Percentiles rank a stretch among this genome's conserved stretches.
These are phyloP conservation scores for Hypocryptadius cinnamomeus DNA, from an alignment of 2,113 vertebrate genomes.

Conservation along the genomic window DNA sequence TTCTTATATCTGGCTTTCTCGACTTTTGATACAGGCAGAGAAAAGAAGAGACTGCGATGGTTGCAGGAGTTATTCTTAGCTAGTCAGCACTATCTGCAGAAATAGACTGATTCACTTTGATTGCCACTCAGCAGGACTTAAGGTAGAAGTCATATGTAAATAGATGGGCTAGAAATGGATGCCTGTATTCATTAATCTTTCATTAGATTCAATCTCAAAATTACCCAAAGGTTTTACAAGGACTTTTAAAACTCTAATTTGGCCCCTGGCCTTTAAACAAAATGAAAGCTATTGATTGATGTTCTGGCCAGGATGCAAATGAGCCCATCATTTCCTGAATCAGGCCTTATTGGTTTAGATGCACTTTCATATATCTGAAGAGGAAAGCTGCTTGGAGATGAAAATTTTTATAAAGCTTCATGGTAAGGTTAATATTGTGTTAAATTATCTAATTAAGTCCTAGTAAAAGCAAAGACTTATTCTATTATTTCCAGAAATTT, in stretches of 20 bases:
- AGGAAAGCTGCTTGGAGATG: constrained; percentile 12
- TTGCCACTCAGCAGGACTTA: constrained; percentile 53
- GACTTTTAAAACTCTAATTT: constrained; percentile 69
- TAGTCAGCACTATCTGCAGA: constrained; percentile 42
- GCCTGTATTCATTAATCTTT: constrained; percentile 69
- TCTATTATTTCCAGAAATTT: background rate
- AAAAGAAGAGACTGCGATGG: background rate
- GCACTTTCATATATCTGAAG: constrained; percentile 24
- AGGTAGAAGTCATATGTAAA: constrained; percentile 66
- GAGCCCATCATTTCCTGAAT: constrained; percentile 42
- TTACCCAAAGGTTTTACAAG: constrained; percentile 67
- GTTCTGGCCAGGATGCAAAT: constrained; percentile 57
- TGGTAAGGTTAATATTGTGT: background rate
- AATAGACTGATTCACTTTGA: constrained; percentile 44
- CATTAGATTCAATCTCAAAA: constrained; percentile 63
- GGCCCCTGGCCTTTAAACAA: constrained; percentile 65
- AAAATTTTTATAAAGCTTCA: background rate
- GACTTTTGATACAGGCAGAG: background rate
- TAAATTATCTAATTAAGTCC: constrained; percentile 3
- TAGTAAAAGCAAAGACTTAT: background rate
- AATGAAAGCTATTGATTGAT: constrained; percentile 67
- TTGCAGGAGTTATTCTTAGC: constrained; percentile 39
- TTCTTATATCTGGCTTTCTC: background rate
- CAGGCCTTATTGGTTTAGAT: constrained; percentile 57
- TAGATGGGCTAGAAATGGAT: constrained; percentile 58